These are phyloP conservation scores for Palythoa grandiflora DNA, from an alignment of 92 coral and sea anemone genomes.

Conservation along the genomic window DNA sequence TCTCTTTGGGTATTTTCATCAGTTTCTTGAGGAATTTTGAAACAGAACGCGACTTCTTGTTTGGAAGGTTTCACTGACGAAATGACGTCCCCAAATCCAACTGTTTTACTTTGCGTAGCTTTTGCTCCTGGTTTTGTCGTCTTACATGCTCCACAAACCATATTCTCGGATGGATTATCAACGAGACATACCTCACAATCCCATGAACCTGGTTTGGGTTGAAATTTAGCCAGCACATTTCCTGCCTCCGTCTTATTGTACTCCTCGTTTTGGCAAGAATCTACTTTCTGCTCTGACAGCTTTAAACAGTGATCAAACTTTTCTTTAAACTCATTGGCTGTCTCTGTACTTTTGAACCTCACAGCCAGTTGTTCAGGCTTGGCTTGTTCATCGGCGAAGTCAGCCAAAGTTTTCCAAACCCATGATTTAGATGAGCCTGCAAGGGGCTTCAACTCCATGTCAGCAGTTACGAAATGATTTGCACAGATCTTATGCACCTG, in stretches of 20 bases:
- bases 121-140: conserved; percentile 57
- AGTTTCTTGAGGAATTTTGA: conserved; percentile 2
- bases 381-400: conserved; percentile 86
- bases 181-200: conserved; percentile 75
- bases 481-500: conserved; percentile 95
- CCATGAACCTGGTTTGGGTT: conserved; percentile 76
- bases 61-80: neutral
- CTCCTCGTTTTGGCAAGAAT: neutral
- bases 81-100: neutral
- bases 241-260: neutral
- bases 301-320: conserved; percentile 81
- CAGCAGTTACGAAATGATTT: conserved; percentile 84
- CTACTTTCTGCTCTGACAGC: conserved; percentile 8
- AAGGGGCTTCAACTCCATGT: conserved; percentile 85
- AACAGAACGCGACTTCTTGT: conserved; percentile 11
- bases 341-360: conserved; percentile 80
- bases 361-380: conserved; percentile 89
- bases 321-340: conserved; percentile 80
- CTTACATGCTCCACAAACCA: conserved; percentile 63
- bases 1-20: neutral
- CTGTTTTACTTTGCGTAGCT: neutral
- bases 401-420: conserved; percentile 96
- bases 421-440: conserved; percentile 87
- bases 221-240: conserved; percentile 55
- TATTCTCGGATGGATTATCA: conserved; percentile 49